A percentile compares a stretch with the other conserved stretches of the same genome.
Conservation (phyloP, 1,140 invertebrate genomes). For the Neotoxoptera formosana region DNA sequence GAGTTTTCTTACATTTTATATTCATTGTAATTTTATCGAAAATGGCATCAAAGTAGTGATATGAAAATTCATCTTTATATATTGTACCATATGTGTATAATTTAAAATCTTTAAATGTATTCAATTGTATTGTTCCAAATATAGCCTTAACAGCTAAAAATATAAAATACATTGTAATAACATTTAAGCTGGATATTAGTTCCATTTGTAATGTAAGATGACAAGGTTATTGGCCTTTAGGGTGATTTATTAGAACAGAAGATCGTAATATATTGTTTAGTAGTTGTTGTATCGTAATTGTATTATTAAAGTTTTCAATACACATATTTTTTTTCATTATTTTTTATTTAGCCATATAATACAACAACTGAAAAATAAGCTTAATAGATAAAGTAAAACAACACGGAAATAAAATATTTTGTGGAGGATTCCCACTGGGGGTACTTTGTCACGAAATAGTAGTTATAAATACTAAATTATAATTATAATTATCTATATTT, state of each 20-base stretch:
- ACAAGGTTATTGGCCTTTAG: neutral
- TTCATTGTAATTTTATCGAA: neutral
- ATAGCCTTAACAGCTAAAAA: neutral
- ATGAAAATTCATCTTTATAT: no score
- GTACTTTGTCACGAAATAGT: neutral
- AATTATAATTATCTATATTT: neutral
- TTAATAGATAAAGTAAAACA: neutral
- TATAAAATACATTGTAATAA: neutral
- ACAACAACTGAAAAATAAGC: neutral
- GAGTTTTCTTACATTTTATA: no score
- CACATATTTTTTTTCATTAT: neutral
- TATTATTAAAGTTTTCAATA: no score
- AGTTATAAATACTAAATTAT: neutral
- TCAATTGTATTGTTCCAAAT: neutral
- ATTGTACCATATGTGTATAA: no score
- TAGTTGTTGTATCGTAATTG: neutral
- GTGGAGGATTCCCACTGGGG: neutral
- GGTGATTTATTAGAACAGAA: neutral
- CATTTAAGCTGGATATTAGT: neutral
- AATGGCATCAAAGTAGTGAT: neutral
- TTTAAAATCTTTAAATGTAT: neutral
- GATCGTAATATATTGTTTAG: neutral
- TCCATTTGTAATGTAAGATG: neutral
- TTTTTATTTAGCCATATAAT: neutral
- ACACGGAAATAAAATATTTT: neutral